Evolutionary conservation across 1,140 invertebrate species (phyloP), one percentile per base, ranked within the genome.

Genomic region (Bombus impatiens): DNA sequence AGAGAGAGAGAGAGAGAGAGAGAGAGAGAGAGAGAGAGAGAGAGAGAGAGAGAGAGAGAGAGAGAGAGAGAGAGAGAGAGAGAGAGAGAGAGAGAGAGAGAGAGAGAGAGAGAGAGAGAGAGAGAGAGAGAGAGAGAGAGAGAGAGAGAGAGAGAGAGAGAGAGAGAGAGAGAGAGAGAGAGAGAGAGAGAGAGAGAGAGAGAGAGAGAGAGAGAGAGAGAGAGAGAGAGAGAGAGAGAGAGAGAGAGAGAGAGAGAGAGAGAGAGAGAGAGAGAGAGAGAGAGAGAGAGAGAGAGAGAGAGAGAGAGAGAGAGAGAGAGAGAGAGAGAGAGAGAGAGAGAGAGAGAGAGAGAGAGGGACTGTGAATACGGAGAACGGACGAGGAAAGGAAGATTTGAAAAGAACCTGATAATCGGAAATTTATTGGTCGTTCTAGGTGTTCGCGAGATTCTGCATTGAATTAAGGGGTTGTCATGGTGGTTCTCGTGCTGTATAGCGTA

Each of bases 51-150:
- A 42, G 32, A 70, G 13, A 3, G 4, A 5, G 12, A 18, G 32
- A 15, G 2, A 83, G 80, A 67, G 8, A 82, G 57, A 25, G 86
- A 82, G 79, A 88, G 28, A 42, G 47, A 28, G 42, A 40, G 5
- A 28, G 25, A 42, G 32, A 70, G 13, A 3, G 4, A 5, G 12
- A 18, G 32, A 15, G 2, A 83, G 80, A 67, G 8, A 82, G 57
- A 25, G 86, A 82, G 79, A 88, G 28, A 42, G 47, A 28, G 42
- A 40, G 5, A 28, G 25, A 42, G 32, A 70, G 13, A 3, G 4
- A 5, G 12, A 18, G 32, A 15, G 2, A 83, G 80, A 67, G 8
- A 82, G 57, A 25, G 86, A 82, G 79, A 88, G 28, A 42, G 47
- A 28, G 42, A 40, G 5, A 28, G 25, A 42, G 32, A 70, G 13